Evolutionary conservation across 2,888 invertebrate genomes (phyloP), one percentile per base, ranked within the genome.

Genomic region (Hypena proboscidalis): DNA sequence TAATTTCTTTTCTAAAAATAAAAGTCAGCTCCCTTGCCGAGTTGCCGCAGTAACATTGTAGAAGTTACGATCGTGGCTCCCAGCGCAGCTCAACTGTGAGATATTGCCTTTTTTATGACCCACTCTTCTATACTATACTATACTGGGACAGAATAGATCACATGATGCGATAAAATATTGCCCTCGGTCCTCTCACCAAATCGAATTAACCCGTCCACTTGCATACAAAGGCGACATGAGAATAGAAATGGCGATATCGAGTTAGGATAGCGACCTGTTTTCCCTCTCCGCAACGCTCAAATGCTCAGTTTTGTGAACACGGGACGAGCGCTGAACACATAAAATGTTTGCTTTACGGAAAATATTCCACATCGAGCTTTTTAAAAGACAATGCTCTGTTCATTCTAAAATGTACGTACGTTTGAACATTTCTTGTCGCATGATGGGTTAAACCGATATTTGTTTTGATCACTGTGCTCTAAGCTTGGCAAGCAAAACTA

Each of bases 141-240:
- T 59, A 62, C 57, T 70, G 80, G 86, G 83, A 88, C 85, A 89
- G 85, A 89, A 89, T 85, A 89, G 90, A 90, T 90, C 90, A 89
- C 89, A 90, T 87, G 87, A 87, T 90, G 81, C 87, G 83, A 90
- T 90, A 89, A 90, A 90, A 90, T 89, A 90, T 89, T 82, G 85
- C 88, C 84, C 84, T 84, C 81, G 78, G 82, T 81, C 79, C 80
- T 82, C 75, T 72, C 74, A 78, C 79, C 83, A 89, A 90, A 90
- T 90, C 82, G 90, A 89, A 86, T 90, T 90, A 90, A 89, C 87
- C 89, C 90, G 87, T 90, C 90, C 87, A 87, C 90, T 87, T 87
- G 89, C 89, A 89, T 90, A 85, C 87, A 83, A 86, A 87, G 79
- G 77, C 81, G 82, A 83, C 82, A 82, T 80, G 78, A 76, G 81